These are phyloP conservation scores for Melierax canorus DNA, from an alignment of 2,113 vertebrate genomes.

Conservation along the genomic window DNA sequence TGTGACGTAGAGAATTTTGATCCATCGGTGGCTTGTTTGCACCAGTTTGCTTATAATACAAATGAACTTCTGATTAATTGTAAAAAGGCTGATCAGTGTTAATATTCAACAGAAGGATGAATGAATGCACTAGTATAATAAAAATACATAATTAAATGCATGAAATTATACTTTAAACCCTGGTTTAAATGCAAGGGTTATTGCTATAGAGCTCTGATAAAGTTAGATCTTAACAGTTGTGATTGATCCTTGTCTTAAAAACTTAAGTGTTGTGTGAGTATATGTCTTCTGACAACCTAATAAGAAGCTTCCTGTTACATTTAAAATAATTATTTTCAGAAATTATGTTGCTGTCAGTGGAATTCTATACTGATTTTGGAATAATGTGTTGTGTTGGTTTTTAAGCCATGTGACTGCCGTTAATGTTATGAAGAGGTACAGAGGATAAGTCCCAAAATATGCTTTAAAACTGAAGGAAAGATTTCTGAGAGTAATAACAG, in stretches of 20 bases:
- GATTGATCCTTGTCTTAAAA: background rate
- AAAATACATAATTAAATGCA: background rate
- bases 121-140: background rate
- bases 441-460: background rate
- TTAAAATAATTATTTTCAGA: background rate
- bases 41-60: background rate
- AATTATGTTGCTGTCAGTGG: background rate
- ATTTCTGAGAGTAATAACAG: background rate
- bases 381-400: background rate
- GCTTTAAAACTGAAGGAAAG: background rate
- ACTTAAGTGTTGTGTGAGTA: background rate
- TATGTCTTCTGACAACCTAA: background rate
- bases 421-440: background rate
- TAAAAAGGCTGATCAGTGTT: background rate
- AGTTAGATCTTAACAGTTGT: background rate
- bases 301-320: background rate
- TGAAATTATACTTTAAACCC: background rate
- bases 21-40: background rate
- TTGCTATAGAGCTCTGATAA: background rate
- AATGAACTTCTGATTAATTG: background rate
- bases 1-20: background rate
- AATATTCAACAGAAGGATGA: background rate
- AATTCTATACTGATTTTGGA: background rate
- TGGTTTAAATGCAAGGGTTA: background rate
- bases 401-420: background rate